These are phyloP conservation scores for Leucozona laternaria DNA, from an alignment of 2,888 invertebrate genomes.

Conservation along the genomic window DNA sequence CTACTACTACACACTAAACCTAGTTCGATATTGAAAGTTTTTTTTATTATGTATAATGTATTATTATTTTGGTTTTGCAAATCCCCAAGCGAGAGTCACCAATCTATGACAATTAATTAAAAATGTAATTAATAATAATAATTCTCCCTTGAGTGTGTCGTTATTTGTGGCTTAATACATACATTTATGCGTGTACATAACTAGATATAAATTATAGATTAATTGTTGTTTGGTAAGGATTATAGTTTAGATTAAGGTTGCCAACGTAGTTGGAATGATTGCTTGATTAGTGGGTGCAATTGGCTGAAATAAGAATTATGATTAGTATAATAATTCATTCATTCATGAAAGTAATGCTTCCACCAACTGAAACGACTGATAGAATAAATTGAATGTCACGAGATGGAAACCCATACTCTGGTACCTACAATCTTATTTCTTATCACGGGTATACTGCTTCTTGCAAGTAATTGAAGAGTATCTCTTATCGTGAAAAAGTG, in stretches of 20 bases:
- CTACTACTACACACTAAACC: not conserved
- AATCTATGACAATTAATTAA: constrained; percentile 76
- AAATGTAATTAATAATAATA: constrained; percentile 69
- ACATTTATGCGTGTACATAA: constrained; percentile 20
- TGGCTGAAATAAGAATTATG: too few species aligned
- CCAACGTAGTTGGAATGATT: not conserved
- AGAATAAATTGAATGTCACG: too few species aligned
- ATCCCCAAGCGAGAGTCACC: constrained; percentile 59
- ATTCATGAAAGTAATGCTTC: too few species aligned
- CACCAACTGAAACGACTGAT: too few species aligned
- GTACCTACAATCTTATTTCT: too few species aligned
- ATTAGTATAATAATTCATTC: too few species aligned
- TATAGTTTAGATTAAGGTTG: not conserved
- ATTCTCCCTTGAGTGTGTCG: constrained; percentile 50
- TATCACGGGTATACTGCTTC: too few species aligned
- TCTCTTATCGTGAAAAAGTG: too few species aligned
- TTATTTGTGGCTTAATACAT: constrained; percentile 46
- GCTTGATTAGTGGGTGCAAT: not conserved
- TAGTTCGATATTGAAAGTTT: constrained; percentile 6
- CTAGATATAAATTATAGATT: constrained; percentile 48
- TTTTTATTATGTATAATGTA: not conserved
- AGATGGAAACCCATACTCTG: too few species aligned
- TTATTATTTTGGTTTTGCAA: constrained; percentile 16
- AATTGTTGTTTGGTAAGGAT: not conserved
- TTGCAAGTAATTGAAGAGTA: too few species aligned